Conservation (phyloP, 2,113 vertebrate species). For the Sula dactylatra region DNA sequence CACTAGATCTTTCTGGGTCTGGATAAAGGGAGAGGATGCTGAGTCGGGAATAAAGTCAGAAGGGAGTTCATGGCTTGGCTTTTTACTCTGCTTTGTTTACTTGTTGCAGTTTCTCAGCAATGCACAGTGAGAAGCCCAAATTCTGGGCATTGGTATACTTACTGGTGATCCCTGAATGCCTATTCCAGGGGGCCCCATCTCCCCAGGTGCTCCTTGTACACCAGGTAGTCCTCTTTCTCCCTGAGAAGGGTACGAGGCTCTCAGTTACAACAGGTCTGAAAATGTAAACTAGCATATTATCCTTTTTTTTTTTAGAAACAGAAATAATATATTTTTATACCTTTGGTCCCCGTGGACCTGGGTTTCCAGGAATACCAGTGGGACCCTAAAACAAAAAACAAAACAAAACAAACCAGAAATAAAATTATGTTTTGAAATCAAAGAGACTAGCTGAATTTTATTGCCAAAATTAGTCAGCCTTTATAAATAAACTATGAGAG, state of each 20-base stretch:
- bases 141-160: slow-evolving; percentile 65
- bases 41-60: background rate
- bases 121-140: background rate
- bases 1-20: background rate
- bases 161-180: slow-evolving; percentile 82
- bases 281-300: background rate
- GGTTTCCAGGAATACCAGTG: slow-evolving; percentile 73
- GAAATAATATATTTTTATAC: slow-evolving; percentile 65
- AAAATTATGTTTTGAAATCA: background rate
- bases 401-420: background rate
- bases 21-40: background rate
- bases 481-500: background rate
- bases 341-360: slow-evolving; percentile 93
- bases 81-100: background rate
- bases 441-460: background rate
- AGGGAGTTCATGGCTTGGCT: background rate
- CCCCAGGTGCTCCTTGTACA: slow-evolving; percentile 86
- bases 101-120: background rate
- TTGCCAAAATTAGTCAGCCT: background rate
- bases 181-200: slow-evolving; percentile 84
- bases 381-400: slow-evolving; percentile 74
- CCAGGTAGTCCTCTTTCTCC: slow-evolving; percentile 94
- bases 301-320: background rate
- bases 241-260: slow-evolving; percentile 66
- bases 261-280: background rate